Percentiles rank a stretch among this genome's conserved stretches.
phyloP scores from a whole-genome alignment of 1,140 invertebrate species.

The Wiebesia pumilae region DNA sequence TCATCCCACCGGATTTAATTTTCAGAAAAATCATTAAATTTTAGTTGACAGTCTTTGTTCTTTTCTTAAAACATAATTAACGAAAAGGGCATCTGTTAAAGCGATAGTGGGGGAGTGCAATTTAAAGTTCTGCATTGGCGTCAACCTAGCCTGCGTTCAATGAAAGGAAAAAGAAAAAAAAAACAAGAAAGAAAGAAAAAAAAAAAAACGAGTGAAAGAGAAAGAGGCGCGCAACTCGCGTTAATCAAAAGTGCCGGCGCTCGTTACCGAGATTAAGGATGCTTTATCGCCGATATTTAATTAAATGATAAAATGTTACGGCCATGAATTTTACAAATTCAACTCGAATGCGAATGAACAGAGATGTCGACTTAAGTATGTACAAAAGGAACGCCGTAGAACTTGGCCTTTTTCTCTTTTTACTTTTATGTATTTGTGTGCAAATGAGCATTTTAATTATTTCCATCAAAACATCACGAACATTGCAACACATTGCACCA shows the following conservation, averaged over 20 bases:
- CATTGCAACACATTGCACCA: not conserved
- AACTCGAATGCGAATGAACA: slow-evolving; percentile 51
- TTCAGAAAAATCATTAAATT: slow-evolving; percentile 57
- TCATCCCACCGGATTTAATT: slow-evolving; percentile 36
- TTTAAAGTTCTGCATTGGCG: slow-evolving; percentile 59
- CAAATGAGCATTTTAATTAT: slow-evolving; percentile 46
- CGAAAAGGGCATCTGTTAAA: slow-evolving; percentile 56
- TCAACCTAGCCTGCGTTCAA: slow-evolving; percentile 53
- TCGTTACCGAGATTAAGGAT: slow-evolving; percentile 65
- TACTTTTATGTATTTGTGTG: not conserved
- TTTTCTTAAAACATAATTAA: slow-evolving; percentile 56
- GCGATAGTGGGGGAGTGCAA: slow-evolving; percentile 53
- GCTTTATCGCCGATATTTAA: slow-evolving; percentile 68
- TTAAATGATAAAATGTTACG: slow-evolving; percentile 65
- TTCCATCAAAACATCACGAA: slow-evolving; percentile 55
- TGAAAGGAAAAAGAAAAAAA: slow-evolving; percentile 53
- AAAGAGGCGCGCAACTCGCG: slow-evolving; percentile 48
- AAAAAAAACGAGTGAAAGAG: slow-evolving; percentile 26
- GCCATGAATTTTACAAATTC: slow-evolving; percentile 60
- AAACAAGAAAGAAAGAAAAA: too few relatives aligned
- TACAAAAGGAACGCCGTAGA: slow-evolving; percentile 16
- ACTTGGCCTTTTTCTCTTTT: slow-evolving; percentile 25
- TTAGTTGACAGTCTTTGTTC: slow-evolving; percentile 43
- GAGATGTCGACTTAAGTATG: slow-evolving; percentile 43
- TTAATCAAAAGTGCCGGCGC: slow-evolving; percentile 64